These are phyloP conservation scores for Oasisia sp. DNA, from an alignment of 2,888 invertebrate species.

Conservation along the genomic window DNA sequence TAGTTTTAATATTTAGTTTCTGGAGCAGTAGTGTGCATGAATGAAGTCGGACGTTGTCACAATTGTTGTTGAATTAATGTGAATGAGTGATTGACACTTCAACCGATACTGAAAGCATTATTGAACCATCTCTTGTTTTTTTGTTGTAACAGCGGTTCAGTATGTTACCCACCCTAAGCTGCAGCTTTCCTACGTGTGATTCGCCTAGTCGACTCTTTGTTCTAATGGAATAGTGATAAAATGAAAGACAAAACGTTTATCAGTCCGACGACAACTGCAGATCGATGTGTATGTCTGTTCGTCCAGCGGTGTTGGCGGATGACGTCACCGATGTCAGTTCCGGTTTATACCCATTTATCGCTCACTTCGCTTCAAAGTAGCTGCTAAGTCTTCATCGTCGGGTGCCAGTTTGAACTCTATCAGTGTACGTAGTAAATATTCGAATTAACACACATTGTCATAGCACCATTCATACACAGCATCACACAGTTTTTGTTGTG, in stretches of 20 bases:
- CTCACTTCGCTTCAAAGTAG: background rate
- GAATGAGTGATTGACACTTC: too few relatives aligned
- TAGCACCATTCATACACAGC: too few relatives aligned
- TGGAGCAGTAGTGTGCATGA: background rate
- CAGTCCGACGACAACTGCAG: background rate
- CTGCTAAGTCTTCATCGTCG: too few relatives aligned
- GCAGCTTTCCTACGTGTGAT: background rate
- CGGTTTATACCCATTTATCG: background rate
- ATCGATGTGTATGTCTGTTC: constrained; percentile 7
- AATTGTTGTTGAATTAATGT: too few relatives aligned
- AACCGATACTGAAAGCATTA: background rate
- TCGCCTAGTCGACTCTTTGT: background rate
- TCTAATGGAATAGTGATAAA: background rate
- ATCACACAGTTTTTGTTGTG: too few relatives aligned
- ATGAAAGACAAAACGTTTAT: background rate
- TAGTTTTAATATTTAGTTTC: background rate
- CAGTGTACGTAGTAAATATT: too few relatives aligned
- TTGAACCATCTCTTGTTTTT: background rate
- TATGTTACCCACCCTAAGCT: background rate
- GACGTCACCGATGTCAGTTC: constrained; percentile 1
- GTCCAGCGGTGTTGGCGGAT: constrained; percentile 5
- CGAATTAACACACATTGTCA: too few relatives aligned
- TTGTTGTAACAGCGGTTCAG: background rate
- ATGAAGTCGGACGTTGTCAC: background rate
- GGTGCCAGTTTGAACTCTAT: background rate